Base-by-base conservation (phyloP, 1,140 invertebrate genomes). In the Drosophila micromelanica region DNA sequence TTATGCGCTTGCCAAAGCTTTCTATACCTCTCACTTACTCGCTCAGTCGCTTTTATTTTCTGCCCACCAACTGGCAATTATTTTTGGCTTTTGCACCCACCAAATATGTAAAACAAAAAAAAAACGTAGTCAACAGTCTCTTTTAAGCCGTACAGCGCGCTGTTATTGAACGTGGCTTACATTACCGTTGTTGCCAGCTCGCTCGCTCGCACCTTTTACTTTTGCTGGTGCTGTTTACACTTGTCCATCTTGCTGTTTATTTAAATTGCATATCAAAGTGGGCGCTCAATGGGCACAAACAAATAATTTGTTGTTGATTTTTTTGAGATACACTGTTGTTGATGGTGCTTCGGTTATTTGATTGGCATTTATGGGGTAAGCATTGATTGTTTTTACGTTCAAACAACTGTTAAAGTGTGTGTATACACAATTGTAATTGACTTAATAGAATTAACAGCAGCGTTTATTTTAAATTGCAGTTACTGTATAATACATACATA, bases 41-140 rank as follows among this genome's bases (percentile, higher is more conserved):
- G 56, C 52, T 76, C 56, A 40, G 35, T 11, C 27, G 38, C n/a
- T 45, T 60, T 56, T 67, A 48, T 20, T 43, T 27, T 11, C 15
- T 51, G 38, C 15, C 38, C 43, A 65, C 61, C 81, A 80, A 59
- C 73, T 87, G 70, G 70, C 59, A 75, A 80, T 79, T 65, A 81
- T 81, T 81, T 78, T 71, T 75, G 59, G 64, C 64, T 70, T 80
- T 68, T 76, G 54, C 61, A 57, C 70, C 45, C 62, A 72, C 32
- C 52, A 46, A 64, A 68, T 4, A 64, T 45, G 9, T 45, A 65
- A 15, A 60, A 46, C 7, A 40, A 12, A 27, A 40, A 12, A 27
- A 40, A 67, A 72, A 27, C 6, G 6, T 27, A 40, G 45, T 51
- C 23, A 56, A 32, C 64, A 27, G 35, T 13, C 32, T 30, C 43